Evolutionary conservation across 1,140 invertebrate species (phyloP), one percentile per base, ranked within the genome.

Genomic region (Drosophila punjabiensis): DNA sequence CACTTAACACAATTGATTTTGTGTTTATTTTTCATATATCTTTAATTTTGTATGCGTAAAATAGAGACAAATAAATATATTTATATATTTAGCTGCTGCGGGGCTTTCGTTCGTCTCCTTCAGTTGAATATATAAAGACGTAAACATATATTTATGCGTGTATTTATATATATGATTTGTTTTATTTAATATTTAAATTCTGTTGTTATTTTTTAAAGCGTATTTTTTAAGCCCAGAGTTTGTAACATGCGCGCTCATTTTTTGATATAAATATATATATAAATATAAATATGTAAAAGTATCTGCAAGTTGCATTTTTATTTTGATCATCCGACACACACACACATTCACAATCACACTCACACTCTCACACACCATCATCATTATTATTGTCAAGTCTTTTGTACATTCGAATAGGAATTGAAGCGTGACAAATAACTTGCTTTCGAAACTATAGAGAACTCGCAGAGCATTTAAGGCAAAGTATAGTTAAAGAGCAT

Each of bases 151-250:
- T 62, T 55, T 78, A 70, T 77, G 66, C 53, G 58, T 78, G 61
- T 79, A 71, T 62, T 69, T 73, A 71, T 81, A 71, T 81, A 71
- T 81, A 70, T 80, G 70, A 79, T 89, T 88, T 88, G 85, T 90
- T 88, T 88, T 88, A 88, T 88, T 88, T 88, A 88, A 88, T 88
- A 82, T 91, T 91, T 91, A 85, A 91, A 85, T 90, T 89, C 85
- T 89, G 86, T 89, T 89, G 86, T 89, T 89, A 90, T 90, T 82
- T 82, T 87, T 88, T 79, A 82, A 83, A 78, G 81, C 81, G 81
- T 83, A 87, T 77, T 56, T 64, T 87, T 78, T 87, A 88, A 89
- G 85, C 85, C 85, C 85, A 84, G 82, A 88, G 85, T 88, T 88
- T 88, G 86, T 89, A 85, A 85, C 70, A 85, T 81, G 86, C 85